Percentiles rank a stretch among this genome's conserved stretches.
Conservation (phyloP, 2,113 vertebrate genomes). For the Phalacrocorax pelagicus region DNA sequence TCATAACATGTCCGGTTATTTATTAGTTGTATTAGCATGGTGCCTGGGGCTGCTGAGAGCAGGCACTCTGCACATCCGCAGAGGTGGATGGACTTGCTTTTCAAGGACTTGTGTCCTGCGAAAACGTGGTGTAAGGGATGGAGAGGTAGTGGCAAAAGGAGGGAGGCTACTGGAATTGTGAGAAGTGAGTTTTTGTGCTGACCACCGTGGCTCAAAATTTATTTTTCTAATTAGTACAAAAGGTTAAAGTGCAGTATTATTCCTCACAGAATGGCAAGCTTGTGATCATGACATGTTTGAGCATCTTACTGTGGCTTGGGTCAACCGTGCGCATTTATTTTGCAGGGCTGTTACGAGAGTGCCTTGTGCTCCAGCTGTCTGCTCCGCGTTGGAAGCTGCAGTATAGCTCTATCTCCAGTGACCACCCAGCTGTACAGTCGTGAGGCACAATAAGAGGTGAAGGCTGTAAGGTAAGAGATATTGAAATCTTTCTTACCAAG, state of each 20-base stretch:
- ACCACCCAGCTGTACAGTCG: rapidly evolving
- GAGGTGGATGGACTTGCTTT: background rate
- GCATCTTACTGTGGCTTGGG: background rate
- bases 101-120: rapidly evolving
- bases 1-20: background rate
- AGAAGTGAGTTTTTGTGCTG: background rate
- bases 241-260: background rate
- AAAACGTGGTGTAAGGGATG: rapidly evolving
- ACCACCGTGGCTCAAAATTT: rapidly evolving
- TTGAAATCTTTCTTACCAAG: background rate
- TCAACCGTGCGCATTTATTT: background rate
- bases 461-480: background rate
- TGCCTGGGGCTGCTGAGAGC: background rate
- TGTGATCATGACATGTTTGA: background rate
- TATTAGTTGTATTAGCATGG: background rate
- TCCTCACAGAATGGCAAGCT: background rate
- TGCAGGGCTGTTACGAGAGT: background rate
- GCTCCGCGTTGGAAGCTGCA: rapidly evolving
- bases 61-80: rapidly evolving
- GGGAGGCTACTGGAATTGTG: rapidly evolving
- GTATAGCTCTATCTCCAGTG: background rate
- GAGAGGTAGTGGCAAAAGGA: background rate
- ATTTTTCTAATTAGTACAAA: background rate
- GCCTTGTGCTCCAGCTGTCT: rapidly evolving
- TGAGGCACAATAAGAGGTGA: no score